Base-by-base conservation (phyloP, 2,797 vertebrate genomes). In the Carcharodon carcharias region DNA sequence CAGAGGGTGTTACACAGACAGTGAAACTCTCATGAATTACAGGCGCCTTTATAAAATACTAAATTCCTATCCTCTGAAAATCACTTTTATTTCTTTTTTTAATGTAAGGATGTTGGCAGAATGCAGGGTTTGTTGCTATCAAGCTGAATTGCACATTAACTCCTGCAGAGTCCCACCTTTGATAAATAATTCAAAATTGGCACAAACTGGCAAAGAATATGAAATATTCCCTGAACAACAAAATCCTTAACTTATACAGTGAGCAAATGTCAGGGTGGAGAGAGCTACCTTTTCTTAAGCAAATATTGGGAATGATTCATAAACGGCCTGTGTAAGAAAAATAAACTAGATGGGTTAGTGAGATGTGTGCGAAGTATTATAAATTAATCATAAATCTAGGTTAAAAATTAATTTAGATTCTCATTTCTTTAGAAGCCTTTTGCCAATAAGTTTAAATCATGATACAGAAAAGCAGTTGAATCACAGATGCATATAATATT, bases 321-420 rank as follows among this genome's bases (percentile, higher is more conserved):
- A 95, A 69, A 56, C 35, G 14, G 50, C 28, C 58, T 77, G 94
- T 77, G 12, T 69, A 50, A n/a, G 50, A 73, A 95, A 95, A 95
- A 95, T 77, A 77, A 95, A 95, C 73, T 50, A 77, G 69, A 73
- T 77, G 50, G 31, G 94, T 95, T 95, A 77, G 67, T 56, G 50
- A 56, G 67, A 95, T 95, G 94, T 95, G 50, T 45, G 21, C n/a
- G 69, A 73, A 95, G 94, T 95, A 77, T 73, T 95, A 77, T 71
- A 95, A 77, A 95, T 95, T 77, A 95, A 95, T 95, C 94, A 77
- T 95, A 95, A 95, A 95, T 56, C 94, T 95, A 35, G 94, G 94
- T 95, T 95, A 95, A 95, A 95, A 95, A 95, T 95, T 95, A 95
- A 95, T 95, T 95, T 95, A 95, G 94, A 95, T 45, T 77, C 50